Percentiles rank a stretch among this genome's conserved stretches.
Evolutionary conservation across 53 echinoderm and acorn worm genomes (phyloP).

Genomic region (Actinopyga echinites): DNA sequence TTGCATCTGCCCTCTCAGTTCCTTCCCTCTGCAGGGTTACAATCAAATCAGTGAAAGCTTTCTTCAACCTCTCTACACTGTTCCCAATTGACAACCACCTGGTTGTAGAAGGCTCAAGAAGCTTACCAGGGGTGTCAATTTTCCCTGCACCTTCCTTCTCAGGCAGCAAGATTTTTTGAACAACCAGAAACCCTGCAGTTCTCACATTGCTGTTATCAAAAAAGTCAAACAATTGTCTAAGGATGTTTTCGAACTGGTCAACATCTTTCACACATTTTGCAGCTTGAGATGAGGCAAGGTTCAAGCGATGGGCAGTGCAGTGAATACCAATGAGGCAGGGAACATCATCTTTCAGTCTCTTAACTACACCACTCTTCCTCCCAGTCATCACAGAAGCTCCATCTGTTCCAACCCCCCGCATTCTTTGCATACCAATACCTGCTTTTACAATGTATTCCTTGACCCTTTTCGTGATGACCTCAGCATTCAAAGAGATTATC

Average conservation of each 20-base stretch:
- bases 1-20: conserved; percentile 51
- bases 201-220: conserved; percentile 57
- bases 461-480: conserved; percentile 61
- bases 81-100: conserved; percentile 57
- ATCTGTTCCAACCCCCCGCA: conserved; percentile 62
- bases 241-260: conserved; percentile 45
- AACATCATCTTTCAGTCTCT: conserved; percentile 49
- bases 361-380: conserved; percentile 53
- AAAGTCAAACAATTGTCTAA: conserved; percentile 63
- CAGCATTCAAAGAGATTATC: conserved; percentile 52
- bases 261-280: conserved; percentile 53
- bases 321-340: conserved; percentile 59
- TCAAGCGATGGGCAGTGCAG: conserved; percentile 59
- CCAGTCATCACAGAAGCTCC: conserved; percentile 62
- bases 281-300: conserved; percentile 61
- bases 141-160: conserved; percentile 28
- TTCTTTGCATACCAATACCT: conserved; percentile 49
- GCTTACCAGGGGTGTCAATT: conserved; percentile 41
- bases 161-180: conserved; percentile 17
- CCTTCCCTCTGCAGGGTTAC: conserved; percentile 60
- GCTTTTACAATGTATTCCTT: conserved; percentile 44
- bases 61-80: conserved; percentile 43
- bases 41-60: conserved; percentile 40
- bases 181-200: conserved; percentile 47
- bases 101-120: conserved; percentile 57